Conservation (phyloP, 1,140 invertebrate genomes). For the Lordiphosa clarofinis region DNA sequence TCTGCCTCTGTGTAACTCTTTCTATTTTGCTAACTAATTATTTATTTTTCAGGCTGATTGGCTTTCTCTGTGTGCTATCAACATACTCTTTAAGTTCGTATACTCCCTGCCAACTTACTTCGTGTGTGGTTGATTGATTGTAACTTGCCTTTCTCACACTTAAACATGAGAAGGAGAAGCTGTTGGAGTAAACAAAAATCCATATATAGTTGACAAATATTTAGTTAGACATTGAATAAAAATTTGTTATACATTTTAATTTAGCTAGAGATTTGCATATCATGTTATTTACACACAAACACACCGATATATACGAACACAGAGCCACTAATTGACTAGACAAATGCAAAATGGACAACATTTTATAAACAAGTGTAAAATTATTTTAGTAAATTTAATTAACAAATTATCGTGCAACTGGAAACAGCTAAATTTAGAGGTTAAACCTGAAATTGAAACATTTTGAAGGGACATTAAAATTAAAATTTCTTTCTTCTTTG, state of each 20-base stretch:
- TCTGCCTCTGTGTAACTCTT: too few species aligned
- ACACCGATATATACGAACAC: conserved; percentile 15
- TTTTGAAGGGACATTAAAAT: too few species aligned
- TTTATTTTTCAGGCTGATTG: too few species aligned
- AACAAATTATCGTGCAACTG: conserved; percentile 25
- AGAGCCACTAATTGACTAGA: conserved; percentile 42
- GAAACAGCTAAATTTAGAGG: conserved; percentile 23
- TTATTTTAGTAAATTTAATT: conserved; percentile 46
- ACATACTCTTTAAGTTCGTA: too few species aligned
- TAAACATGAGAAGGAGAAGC: neutral
- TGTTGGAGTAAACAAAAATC: conserved; percentile 16
- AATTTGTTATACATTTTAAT: conserved; percentile 46
- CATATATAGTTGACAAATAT: conserved; percentile 20
- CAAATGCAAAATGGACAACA: conserved; percentile 32
- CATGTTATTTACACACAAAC: conserved; percentile 38
- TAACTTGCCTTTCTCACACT: too few species aligned
- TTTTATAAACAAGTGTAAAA: conserved; percentile 34
- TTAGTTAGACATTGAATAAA: conserved; percentile 44
- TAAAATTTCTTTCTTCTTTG: too few species aligned
- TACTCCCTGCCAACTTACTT: too few species aligned
- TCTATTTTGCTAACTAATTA: too few species aligned
- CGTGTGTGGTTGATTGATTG: too few species aligned
- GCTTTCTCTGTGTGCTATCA: too few species aligned
- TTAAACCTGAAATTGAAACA: conserved; percentile 1
- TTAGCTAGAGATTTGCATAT: conserved; percentile 33